A percentile compares a stretch with the other conserved stretches of the same genome.
Evolutionary conservation across 2,113 vertebrate genomes (phyloP).

Genomic region (Onychostruthus taczanowskii): DNA sequence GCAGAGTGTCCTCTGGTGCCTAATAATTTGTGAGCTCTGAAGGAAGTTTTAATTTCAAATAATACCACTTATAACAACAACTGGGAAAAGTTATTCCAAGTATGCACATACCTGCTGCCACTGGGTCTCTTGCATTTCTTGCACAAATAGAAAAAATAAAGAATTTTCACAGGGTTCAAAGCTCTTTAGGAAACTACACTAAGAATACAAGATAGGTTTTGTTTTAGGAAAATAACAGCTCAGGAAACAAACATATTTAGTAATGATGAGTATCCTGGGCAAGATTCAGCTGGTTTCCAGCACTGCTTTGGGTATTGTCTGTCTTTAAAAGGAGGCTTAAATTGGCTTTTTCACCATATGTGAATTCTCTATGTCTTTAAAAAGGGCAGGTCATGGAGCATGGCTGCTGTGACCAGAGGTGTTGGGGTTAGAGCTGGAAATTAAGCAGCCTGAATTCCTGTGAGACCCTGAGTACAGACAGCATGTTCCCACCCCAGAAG

Average conservation of each 20-base stretch:
- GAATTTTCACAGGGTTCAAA: background rate
- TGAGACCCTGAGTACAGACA: background rate
- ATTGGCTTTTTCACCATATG: background rate
- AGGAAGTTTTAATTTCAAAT: background rate
- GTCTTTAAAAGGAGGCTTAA: background rate
- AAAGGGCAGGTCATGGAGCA: accelerated
- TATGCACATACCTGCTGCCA: background rate
- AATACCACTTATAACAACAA: background rate
- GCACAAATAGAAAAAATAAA: background rate
- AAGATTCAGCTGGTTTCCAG: background rate
- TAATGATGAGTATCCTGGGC: background rate
- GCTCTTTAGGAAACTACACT: background rate
- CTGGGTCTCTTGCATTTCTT: background rate
- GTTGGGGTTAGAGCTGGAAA: background rate
- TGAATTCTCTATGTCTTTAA: background rate
- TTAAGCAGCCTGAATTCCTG: background rate
- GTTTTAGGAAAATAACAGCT: background rate
- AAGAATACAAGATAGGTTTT: background rate
- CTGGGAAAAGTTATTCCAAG: background rate
- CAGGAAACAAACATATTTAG: background rate
- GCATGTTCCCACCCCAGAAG: background rate
- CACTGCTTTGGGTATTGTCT: background rate
- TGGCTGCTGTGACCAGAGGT: background rate
- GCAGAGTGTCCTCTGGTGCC: background rate
- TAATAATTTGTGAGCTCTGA: accelerated